Percentiles rank a stretch among this genome's conserved stretches.
These are phyloP conservation scores for Yponomeuta malinellus DNA, from an alignment of 2,888 invertebrate genomes.

Conservation along the genomic window DNA sequence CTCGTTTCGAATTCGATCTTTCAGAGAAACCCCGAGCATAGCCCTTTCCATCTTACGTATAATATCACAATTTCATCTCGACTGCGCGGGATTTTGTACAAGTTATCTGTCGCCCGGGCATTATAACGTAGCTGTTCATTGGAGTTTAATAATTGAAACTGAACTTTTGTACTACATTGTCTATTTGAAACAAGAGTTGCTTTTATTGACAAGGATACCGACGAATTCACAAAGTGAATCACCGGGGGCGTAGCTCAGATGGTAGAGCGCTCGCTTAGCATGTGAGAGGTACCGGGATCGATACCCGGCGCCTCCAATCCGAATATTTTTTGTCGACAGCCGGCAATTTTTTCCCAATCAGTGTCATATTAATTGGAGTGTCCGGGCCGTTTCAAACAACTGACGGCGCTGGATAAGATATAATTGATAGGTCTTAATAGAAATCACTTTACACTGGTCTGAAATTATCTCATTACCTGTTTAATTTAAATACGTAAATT, in stretches of 20 bases:
- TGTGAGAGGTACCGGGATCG: conserved; percentile 75
- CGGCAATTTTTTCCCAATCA: conserved; percentile 1
- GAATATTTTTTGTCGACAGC: conserved; percentile 22
- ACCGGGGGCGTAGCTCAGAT: conserved; percentile 74
- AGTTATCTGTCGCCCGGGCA: too few relatives aligned
- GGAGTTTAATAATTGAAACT: too few relatives aligned
- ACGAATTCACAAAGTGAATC: conserved; percentile 9
- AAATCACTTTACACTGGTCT: neutral
- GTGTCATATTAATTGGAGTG: neutral
- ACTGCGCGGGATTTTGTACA: too few relatives aligned
- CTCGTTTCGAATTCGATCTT: too few relatives aligned
- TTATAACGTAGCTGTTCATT: too few relatives aligned
- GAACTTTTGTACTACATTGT: too few relatives aligned
- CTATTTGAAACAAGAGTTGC: neutral
- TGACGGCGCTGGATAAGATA: neutral
- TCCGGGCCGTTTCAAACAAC: conserved; percentile 20
- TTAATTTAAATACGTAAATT: too few relatives aligned
- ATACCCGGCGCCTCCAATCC: conserved; percentile 71
- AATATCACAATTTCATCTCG: too few relatives aligned
- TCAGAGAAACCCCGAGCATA: too few relatives aligned
- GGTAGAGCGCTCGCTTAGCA: conserved; percentile 77
- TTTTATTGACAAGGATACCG: neutral
- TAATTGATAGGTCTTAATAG: neutral
- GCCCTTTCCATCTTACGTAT: too few relatives aligned
- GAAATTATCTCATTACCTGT: too few relatives aligned